Percentiles rank a stretch among this genome's conserved stretches.
These are phyloP conservation scores for Peromyscus maniculatus DNA, from an alignment of 2,113 vertebrate species.

Conservation along the genomic window DNA sequence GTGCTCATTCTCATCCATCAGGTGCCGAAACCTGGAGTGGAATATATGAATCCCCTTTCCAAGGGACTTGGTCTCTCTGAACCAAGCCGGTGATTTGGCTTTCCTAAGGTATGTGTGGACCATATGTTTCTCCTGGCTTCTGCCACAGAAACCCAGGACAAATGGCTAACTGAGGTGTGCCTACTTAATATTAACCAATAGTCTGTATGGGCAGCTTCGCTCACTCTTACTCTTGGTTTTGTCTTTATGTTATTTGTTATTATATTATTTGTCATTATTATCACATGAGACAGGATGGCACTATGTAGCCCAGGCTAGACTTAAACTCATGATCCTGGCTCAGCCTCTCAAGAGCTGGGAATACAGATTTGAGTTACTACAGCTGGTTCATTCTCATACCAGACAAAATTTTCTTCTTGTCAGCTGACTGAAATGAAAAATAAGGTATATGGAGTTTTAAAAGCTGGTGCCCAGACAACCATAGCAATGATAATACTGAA, in stretches of 20 bases:
- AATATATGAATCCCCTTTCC: not conserved
- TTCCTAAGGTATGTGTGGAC: not conserved
- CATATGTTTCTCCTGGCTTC: not conserved
- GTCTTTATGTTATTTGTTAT: not conserved
- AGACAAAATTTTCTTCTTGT: not conserved
- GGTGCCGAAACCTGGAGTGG: not conserved
- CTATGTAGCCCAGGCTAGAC: not conserved
- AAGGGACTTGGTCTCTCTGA: not conserved
- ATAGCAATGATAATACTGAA: not conserved
- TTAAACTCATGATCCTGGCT: not conserved
- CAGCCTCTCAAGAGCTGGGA: not conserved
- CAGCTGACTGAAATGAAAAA: constrained; percentile 31
- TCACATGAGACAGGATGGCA: not conserved
- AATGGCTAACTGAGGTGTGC: not conserved
- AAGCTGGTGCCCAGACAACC: not conserved
- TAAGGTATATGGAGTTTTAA: not conserved
- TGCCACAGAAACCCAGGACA: not conserved
- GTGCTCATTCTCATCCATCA: too few relatives aligned
- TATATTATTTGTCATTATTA: not conserved
- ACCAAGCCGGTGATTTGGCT: not conserved
- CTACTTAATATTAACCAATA: not conserved
- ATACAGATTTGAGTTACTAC: not conserved
- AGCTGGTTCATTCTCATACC: not conserved
- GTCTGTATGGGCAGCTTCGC: not conserved
- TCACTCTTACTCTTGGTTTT: not conserved